Evolutionary conservation across 2,888 invertebrate genomes (phyloP).

Genomic region (Drosophila cognata): DNA sequence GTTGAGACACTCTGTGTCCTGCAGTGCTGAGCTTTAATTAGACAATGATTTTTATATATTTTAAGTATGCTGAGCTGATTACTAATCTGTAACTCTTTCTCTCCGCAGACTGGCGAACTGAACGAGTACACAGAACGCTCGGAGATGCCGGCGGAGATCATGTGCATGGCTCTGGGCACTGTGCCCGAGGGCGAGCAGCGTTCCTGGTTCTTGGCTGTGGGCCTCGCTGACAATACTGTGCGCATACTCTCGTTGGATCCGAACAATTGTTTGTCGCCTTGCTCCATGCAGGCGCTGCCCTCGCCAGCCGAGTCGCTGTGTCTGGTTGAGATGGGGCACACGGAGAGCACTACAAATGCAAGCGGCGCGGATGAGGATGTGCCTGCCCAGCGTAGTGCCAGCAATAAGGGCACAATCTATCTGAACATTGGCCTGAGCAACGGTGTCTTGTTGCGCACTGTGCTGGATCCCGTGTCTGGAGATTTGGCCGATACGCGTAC

Average conservation of each 20-base stretch:
- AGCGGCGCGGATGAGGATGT: constrained; percentile 85
- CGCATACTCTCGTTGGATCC: constrained; percentile 99
- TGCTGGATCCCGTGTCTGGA: constrained; percentile 97
- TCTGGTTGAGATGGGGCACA: constrained; percentile 96
- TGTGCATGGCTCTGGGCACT: constrained; percentile 98
- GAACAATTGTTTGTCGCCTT: constrained; percentile 95
- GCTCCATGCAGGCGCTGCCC: constrained; percentile 98
- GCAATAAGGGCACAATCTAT: constrained; percentile 91
- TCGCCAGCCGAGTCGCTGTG: constrained; percentile 98
- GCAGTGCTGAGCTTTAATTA: constrained; percentile 84
- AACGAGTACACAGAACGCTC: constrained; percentile 99
- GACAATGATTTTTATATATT: background rate
- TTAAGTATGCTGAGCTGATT: background rate
- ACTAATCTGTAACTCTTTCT: background rate
- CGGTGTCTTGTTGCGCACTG: constrained; percentile 96
- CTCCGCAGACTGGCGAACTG: constrained; percentile 94
- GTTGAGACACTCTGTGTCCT: constrained; percentile 85
- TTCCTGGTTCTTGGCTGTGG: constrained; percentile 97
- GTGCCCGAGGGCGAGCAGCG: constrained; percentile 98
- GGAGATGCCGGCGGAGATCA: constrained; percentile 97
- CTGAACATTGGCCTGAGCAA: constrained; percentile 99
- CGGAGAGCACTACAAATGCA: constrained; percentile 87
- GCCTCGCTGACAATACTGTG: constrained; percentile 97
- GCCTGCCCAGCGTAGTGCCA: constrained; percentile 84
- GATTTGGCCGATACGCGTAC: constrained; percentile 98